Base-by-base conservation (phyloP, 2,888 invertebrate genomes). In the Epinotia brunnichana region DNA sequence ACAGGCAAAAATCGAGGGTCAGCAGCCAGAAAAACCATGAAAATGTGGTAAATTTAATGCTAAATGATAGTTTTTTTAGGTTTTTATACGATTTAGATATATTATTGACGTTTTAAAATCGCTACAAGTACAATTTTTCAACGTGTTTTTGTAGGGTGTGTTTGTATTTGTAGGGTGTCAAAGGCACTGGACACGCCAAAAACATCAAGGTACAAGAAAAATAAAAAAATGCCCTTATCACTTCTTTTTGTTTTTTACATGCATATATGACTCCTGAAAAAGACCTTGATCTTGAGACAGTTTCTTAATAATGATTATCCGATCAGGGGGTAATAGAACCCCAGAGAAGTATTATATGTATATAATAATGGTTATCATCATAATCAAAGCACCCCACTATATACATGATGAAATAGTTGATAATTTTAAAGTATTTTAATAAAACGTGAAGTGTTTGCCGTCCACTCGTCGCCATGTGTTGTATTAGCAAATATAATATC, bases 391-490 rank as follows among this genome's bases (percentile, higher is more conserved):
- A 66, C 67, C 51, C 71, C 48, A 51, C 48, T 53, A 29, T 19
- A 44, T 24, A 53, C 54, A 71, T 72, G 67, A 72, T 67, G 67
- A 62, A 72, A 72, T 56, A 29, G 21, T 61, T 39, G 72, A 72
- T 72, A 68, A 68, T 68, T 72, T 70, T 68, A 68, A 72, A 68
- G 61, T 56, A 41, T 71, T 61, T 67, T 61, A 72, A 68, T 62
- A 67, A 68, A 68, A 54, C 39, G 17, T 56, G 41, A 59, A 73
- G 73, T 73, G 73, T 73, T 73, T 73, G 69, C 51, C 15, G 15
- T 59, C 41, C 73, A 69, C 73, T 73, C 63, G n/a, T 41, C 24
- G 24, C 39, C 41, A 39, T 57, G 53, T 73, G 63, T 57, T 51
- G 44, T 69, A 57, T 73, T 63, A 59, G 73, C 51, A 63, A 63